Evolutionary conservation across 2,797 vertebrate genomes (phyloP), one percentile per base, ranked within the genome.

Genomic region (Orestias chungarensis): DNA sequence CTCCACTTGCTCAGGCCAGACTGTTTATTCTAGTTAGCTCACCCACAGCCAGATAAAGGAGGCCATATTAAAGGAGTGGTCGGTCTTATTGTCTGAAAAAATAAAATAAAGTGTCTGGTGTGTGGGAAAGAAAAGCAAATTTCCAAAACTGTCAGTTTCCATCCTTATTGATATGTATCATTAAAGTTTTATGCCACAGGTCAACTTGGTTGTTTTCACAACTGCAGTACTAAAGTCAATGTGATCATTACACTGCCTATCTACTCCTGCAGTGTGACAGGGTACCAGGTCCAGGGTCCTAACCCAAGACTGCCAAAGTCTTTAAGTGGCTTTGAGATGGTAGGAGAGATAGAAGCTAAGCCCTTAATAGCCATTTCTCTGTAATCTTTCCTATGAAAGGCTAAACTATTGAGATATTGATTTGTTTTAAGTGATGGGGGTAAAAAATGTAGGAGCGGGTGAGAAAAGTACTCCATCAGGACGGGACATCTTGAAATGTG

Each of bases 311-410:
- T 91, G 90, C 87, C 89, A 87, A 87, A 89, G 89, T 91, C 92
- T 92, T 93, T 95, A 94, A 95, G 94, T 95, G 94, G 93, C 92
- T 95, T 93, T 93, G 90, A 91, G 94, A 95, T 95, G 91, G 91
- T 76, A 94, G 93, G 89, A 92, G 91, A 92, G 94, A 95, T 95
- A 95, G 93, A 87, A 90, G 78, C 92, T 94, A 95, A 95, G 93
- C 93, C 93, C 92, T 93, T 95, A 95, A 95, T 95, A 94, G 94
- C 93, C 90, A 95, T 95, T 95, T 93, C 93, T 94, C 93, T 95
- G 94, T 95, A 95, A 95, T 95, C 94, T 95, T 94, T 94, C 92
- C 91, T 94, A 95, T 95, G 93, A 95, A 95, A 93, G 93, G 90
- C 93, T 94, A 94, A 94, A 95, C 92, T 94, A 94, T 91, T 87